Percentiles rank a stretch among this genome's conserved stretches.
phyloP scores from a whole-genome alignment of 1,140 invertebrate species.

The Zaprionus taronus region DNA sequence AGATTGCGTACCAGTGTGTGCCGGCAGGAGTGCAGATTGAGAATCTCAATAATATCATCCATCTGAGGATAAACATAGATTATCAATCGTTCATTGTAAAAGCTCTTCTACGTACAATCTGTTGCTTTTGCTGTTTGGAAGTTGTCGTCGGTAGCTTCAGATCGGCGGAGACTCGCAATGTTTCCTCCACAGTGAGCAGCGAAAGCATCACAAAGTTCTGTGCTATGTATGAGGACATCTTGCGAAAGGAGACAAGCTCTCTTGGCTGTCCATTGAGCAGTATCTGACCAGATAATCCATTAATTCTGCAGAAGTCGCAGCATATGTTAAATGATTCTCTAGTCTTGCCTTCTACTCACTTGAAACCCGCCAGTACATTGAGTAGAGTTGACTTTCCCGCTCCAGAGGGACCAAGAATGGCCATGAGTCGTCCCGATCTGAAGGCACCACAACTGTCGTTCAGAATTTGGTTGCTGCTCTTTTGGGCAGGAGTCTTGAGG shows the following conservation, averaged over 20 bases:
- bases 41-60: slow-evolving; percentile 86
- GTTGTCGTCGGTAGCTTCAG: slow-evolving; percentile 85
- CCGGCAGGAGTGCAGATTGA: slow-evolving; percentile 87
- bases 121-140: slow-evolving; percentile 46
- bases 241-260: slow-evolving; percentile 88
- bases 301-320: slow-evolving; percentile 42
- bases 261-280: slow-evolving; percentile 90
- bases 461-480: slow-evolving; percentile 85
- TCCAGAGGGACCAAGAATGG: slow-evolving; percentile 92
- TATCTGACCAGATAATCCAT: slow-evolving; percentile 87
- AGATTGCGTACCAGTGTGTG: slow-evolving; percentile 88
- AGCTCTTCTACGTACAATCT: slow-evolving; percentile 49
- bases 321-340: not conserved
- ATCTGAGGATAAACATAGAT: slow-evolving; percentile 84
- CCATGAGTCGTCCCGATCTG: slow-evolving; percentile 87
- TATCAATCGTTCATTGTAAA: not conserved
- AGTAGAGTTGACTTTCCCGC: slow-evolving; percentile 93
- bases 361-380: slow-evolving; percentile 87
- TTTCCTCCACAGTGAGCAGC: slow-evolving; percentile 87
- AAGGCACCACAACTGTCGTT: slow-evolving; percentile 87
- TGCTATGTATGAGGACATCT: slow-evolving; percentile 88
- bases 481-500: slow-evolving; percentile 40
- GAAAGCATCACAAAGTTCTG: slow-evolving; percentile 89
- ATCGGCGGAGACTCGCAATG: slow-evolving; percentile 87
- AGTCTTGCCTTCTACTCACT: slow-evolving; percentile 76